Evolutionary conservation across 2,888 invertebrate species (phyloP), one percentile per base, ranked within the genome.

Genomic region (Coelopa pilipes): DNA sequence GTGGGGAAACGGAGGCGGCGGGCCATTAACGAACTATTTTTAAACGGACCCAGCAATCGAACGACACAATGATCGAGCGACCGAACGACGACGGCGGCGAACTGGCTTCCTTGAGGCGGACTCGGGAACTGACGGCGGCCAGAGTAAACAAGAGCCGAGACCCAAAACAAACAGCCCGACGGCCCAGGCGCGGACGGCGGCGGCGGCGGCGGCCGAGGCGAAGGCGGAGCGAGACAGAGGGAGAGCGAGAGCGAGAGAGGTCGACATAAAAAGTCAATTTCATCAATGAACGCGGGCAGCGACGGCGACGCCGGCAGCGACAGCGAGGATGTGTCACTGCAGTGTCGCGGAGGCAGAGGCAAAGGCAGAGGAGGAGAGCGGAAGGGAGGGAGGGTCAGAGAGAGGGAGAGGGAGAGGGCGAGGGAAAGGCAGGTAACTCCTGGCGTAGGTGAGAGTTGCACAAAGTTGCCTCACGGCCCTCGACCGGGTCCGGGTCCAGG

Each of bases 111-210:
- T 82, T 83, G 84, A 83, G 81, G 78, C 76, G 81, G 79, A 79
- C 81, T 84, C 82, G 81, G 82, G 84, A 82, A 85, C 85, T 84
- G 85, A 85, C 84, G 82, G 84, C 80, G 78, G 79, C 79, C 79
- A 82, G 82, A 83, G 84, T 84, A 84, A 85, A 85, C 84, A 85
- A 83, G 83, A 85, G 83, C 82, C 84, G 82, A 70, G 55, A 46
- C 70, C 50, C 71, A 24, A 72, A 73, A 65, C 59, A 67, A 74
- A 65, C 60, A 70, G 55, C 17, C 45, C 34, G 34, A 34, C 4
- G 7, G 34, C 34, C 4, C 4, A 7, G 34, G 34, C 34, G 34
- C 2, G 34, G 34, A 7, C 2, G 34, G 7, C 34, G 34, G 34
- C 34, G 7, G 34, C 34, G 7, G 34, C 34, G 34, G 34, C 34